Conservation (phyloP, 2,888 invertebrate species). For the Drosophila kuntzei region DNA sequence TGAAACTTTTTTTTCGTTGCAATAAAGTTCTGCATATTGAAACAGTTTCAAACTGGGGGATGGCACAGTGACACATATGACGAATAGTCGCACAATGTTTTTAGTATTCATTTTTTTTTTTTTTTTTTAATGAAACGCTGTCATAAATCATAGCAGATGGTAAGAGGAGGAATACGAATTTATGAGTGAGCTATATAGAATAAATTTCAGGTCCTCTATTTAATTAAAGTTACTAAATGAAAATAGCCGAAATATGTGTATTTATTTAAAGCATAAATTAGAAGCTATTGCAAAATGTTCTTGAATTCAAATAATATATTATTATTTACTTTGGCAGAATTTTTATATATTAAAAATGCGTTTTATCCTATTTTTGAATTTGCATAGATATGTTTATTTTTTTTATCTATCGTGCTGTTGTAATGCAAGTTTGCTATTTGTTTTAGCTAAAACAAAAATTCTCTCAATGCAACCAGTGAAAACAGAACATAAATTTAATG, state of each 20-base stretch:
- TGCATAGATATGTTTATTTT: background rate
- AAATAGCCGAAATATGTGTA: background rate
- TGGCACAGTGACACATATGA: conserved; percentile 28
- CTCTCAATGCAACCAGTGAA: background rate
- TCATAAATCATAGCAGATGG: conserved; percentile 25
- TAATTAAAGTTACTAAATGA: conserved; percentile 12
- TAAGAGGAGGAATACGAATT: background rate
- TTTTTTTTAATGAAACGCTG: conserved; percentile 7
- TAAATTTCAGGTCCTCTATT: background rate
- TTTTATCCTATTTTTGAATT: background rate
- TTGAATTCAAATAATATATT: background rate
- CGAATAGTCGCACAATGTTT: conserved; percentile 26
- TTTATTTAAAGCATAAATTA: background rate
- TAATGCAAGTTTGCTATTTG: conserved; percentile 7
- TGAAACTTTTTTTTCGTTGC: conserved; percentile 14
- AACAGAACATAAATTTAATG: background rate
- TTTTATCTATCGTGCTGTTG: background rate
- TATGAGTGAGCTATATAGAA: conserved; percentile 10
- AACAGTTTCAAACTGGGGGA: conserved; percentile 24
- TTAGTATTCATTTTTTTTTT: conserved; percentile 1
- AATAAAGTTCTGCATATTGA: conserved; percentile 35
- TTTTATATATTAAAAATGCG: background rate
- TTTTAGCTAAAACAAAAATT: background rate
- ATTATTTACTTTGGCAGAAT: background rate
- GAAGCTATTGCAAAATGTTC: background rate